Conservation (phyloP, 2,888 invertebrate genomes). For the Eupithecia subumbrata region DNA sequence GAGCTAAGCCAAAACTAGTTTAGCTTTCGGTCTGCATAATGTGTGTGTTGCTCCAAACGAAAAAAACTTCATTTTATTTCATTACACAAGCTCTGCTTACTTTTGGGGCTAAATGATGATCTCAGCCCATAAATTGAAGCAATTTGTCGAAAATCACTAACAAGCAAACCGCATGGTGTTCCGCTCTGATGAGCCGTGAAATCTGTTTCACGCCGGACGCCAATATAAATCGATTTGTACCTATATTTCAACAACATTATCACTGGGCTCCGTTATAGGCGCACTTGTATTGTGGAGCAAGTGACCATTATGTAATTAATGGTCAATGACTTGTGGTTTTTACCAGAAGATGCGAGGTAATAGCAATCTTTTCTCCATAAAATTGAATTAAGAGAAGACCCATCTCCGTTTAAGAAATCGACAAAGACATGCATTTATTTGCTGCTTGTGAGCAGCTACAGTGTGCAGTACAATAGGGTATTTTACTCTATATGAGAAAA, state of each 20-base stretch:
- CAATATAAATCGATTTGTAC: constrained; percentile 11
- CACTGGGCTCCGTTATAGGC: not conserved
- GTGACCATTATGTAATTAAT: not conserved
- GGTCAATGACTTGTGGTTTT: constrained; percentile 9
- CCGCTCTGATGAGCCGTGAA: constrained; percentile 28
- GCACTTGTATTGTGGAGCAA: too few relatives aligned
- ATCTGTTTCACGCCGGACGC: constrained; percentile 24
- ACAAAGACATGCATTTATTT: too few relatives aligned
- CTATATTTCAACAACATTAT: not conserved
- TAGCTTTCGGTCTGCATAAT: too few relatives aligned
- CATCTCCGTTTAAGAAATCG: not conserved
- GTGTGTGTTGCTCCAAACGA: too few relatives aligned
- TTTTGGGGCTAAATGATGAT: not conserved
- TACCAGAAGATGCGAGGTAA: not conserved
- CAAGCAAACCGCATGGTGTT: constrained; percentile 6
- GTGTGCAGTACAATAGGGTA: too few relatives aligned
- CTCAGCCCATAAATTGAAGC: not conserved
- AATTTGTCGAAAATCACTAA: not conserved
- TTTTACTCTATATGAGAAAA: too few relatives aligned
- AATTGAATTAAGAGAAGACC: not conserved
- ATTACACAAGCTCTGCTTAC: too few relatives aligned
- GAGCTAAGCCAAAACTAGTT: too few relatives aligned
- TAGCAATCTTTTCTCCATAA: not conserved
- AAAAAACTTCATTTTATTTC: too few relatives aligned
- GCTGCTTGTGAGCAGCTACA: too few relatives aligned